Base-by-base conservation (phyloP, 2,888 invertebrate genomes). In the Drosophila pseudotalamancana region DNA sequence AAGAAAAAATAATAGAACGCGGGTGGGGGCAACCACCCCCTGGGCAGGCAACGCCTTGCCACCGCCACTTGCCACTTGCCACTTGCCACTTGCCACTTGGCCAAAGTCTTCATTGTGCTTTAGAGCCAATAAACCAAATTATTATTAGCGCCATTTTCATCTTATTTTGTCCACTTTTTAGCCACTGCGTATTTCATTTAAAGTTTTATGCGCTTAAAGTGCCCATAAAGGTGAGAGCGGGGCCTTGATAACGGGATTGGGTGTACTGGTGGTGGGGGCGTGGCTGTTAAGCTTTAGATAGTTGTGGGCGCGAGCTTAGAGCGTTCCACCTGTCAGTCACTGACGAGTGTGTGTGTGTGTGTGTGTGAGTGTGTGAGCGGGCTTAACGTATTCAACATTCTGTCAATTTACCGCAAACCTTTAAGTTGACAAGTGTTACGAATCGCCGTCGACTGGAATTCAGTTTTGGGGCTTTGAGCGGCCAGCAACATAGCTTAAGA, bases 101-200 rank as follows among this genome's bases (percentile, higher is more conserved):
- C 68, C 66, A 79, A 75, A 81, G 85, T 87, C 88, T 88, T 82
- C 84, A 89, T 89, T 88, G 87, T 88, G 84, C 87, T 87, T 89
- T 87, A 85, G 88, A 71, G 89, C 87, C 88, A 89, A 89, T 90
- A 89, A 89, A 90, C 88, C 88, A 89, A 89, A 89, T 89, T 90
- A 89, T 89, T 89, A 89, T 89, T 90, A 89, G 87, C 88, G 85
- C 85, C 88, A 88, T 89, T 87, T 83, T 85, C 84, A 72, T 80
- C 51, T 67, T 40, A 27, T 54, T 56, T 32, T 19, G 34, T 35
- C 12, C 31, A 45, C 46, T 27, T 51, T 60, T 63, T 49, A 14
- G 35, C 18, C 65, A 79, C 73, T 80, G 31, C 56, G 78, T 77
- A 72, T 83, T 82, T 84, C 81, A 80, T 86, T 83, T 86, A 83